phyloP scores from a whole-genome alignment of 2,113 vertebrate genomes.

The Mus musculus region DNA sequence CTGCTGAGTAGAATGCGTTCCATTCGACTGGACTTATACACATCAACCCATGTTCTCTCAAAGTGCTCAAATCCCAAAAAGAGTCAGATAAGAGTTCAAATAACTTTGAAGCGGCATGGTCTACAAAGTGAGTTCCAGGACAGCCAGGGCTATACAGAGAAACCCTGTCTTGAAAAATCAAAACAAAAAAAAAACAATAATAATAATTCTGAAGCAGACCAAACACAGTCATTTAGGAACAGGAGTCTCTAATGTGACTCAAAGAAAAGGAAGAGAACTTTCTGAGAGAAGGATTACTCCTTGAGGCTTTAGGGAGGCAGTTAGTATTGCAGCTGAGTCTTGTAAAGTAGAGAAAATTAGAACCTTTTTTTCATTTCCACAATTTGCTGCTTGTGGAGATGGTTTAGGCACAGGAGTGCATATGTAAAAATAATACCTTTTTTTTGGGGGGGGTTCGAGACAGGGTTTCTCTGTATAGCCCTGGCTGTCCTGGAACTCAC shows the following conservation, averaged over 20 bases:
- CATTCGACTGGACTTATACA: slow-evolving; percentile 3
- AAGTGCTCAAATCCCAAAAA: slow-evolving; percentile 14
- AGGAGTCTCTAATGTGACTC: neutral
- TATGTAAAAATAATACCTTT: neutral
- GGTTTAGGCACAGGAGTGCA: neutral
- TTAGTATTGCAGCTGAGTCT: neutral
- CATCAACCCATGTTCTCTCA: neutral
- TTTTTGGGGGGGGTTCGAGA: too few relatives aligned
- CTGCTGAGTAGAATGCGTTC: neutral
- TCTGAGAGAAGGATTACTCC: neutral
- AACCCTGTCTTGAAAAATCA: too few relatives aligned
- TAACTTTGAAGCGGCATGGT: neutral
- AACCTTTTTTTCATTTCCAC: neutral
- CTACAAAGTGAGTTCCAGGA: too few relatives aligned
- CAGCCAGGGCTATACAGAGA: too few relatives aligned
- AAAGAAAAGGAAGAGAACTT: neutral
- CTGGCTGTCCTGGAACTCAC: too few relatives aligned
- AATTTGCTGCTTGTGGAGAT: neutral
- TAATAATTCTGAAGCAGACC: neutral
- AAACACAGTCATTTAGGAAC: slow-evolving; percentile 10
- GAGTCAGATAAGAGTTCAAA: slow-evolving; percentile 30
- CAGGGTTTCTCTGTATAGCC: too few relatives aligned
- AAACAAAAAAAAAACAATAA: too few relatives aligned
- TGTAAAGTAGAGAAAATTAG: slow-evolving; percentile 14
- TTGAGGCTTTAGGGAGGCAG: neutral